Evolutionary conservation across 2,888 invertebrate genomes (phyloP), one percentile per base, ranked within the genome.

Genomic region (Rhagonycha lutea): DNA sequence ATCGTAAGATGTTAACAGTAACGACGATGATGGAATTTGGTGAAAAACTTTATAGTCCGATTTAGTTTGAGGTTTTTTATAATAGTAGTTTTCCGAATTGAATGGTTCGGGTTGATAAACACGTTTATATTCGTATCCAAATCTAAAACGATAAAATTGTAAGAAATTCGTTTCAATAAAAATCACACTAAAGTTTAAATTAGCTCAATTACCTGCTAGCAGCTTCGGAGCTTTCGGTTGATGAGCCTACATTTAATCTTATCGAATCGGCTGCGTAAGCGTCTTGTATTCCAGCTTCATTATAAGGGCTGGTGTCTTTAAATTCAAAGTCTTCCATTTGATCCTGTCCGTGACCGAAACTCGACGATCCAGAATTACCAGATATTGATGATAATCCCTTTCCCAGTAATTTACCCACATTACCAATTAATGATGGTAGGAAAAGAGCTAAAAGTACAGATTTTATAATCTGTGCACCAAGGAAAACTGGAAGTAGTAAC

Each of bases 31-130:
- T 28, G 96, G 96, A 81, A 96, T 95, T 85, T 95, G 95, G 86
- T 95, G 95, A 90, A 96, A 96, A 61, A 93, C 92, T 91, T 95
- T 95, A 85, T 94, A 96, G 83, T 94, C 92, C 79, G 92, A 91
- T 84, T 83, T 89, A 84, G 86, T 87, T 29, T 83, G 82, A 11
- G 88, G 86, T 80, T 92, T 91, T 79, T 91, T 89, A 79, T 91
- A 89, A 83, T 94, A 94, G 84, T 93, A 94, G 73, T 90, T 90
- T 81, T 89, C 89, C 73, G 90, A 90, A 78, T 90, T 89, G 0
- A 91, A 89, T 14, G 91, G 92, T 3, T 24, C 8, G 14, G 91
- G 84, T 74, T 91, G 92, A 0, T 92, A 89, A n/a, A 92, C 89
- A 84, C 92, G 69, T 12, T 78, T 69, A 67, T 72, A 72, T 18